Evolutionary conservation across 2,888 invertebrate species (phyloP).

Genomic region (Epirrita christyi): DNA sequence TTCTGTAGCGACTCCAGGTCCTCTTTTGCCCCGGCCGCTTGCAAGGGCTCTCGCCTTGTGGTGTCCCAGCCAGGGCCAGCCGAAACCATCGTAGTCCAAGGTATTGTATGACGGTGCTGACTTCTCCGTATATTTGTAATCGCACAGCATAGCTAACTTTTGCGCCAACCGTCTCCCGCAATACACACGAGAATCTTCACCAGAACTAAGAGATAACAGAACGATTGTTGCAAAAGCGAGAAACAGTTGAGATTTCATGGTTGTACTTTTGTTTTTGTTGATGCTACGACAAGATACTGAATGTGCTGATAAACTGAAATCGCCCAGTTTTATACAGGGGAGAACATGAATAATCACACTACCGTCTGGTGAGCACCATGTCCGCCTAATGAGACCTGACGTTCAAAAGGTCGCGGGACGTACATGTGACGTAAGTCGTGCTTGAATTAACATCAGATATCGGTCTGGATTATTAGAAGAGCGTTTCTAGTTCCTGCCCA

Average conservation of each 20-base stretch:
- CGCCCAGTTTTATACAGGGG: slow-evolving; percentile 26
- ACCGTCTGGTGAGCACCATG: slow-evolving; percentile 26
- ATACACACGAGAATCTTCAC: slow-evolving; percentile 18
- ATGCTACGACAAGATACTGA: slow-evolving; percentile 15
- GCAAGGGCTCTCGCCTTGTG: slow-evolving; percentile 22
- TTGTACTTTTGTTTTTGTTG: slow-evolving; percentile 15
- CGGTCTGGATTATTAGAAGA: slow-evolving; percentile 5
- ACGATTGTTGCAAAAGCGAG: slow-evolving; percentile 15
- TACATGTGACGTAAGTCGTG: slow-evolving; percentile 25
- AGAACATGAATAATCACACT: slow-evolving; percentile 32
- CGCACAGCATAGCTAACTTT: slow-evolving; percentile 24
- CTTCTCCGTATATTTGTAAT: slow-evolving; percentile 14
- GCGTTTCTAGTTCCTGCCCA: neutral
- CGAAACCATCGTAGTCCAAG: slow-evolving; percentile 16
- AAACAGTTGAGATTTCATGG: slow-evolving; percentile 28
- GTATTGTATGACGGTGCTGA: slow-evolving; percentile 22
- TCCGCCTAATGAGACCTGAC: slow-evolving; percentile 33
- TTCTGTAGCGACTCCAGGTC: slow-evolving; percentile 29
- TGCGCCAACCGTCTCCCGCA: slow-evolving; percentile 29
- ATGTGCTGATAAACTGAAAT: slow-evolving; percentile 12
- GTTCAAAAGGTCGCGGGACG: slow-evolving; percentile 25
- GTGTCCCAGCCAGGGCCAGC: slow-evolving; percentile 23
- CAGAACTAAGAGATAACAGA: slow-evolving; percentile 8
- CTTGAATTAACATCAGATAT: slow-evolving; percentile 21
- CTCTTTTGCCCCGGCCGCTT: slow-evolving; percentile 26